Evolutionary conservation across 1,140 invertebrate genomes (phyloP).

Genomic region (Drosophila nebulosa): DNA sequence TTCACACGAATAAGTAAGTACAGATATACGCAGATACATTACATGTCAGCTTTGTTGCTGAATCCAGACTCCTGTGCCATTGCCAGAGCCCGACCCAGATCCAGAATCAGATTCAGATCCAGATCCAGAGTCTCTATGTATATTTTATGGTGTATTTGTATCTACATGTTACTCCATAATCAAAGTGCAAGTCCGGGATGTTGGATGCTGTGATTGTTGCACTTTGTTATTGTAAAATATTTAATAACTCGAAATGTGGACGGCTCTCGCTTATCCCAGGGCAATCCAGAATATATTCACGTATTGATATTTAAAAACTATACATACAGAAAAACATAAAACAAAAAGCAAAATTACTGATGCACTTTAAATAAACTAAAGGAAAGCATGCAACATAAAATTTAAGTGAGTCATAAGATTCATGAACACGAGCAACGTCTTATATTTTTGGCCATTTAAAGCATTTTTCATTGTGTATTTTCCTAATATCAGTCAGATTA

Average conservation of each 20-base stretch:
- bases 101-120: not conserved
- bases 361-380: too few relatives aligned
- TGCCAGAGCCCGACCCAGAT: not conserved
- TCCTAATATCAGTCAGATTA: too few relatives aligned
- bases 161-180: not conserved
- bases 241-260: slow-evolving; percentile 24
- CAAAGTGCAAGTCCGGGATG: not conserved
- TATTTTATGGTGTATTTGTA: slow-evolving; percentile 32
- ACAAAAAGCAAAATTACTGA: too few relatives aligned
- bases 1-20: slow-evolving; percentile 22
- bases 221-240: slow-evolving; percentile 51
- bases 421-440: too few relatives aligned
- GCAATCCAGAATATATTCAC: not conserved
- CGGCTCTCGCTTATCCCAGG: not conserved
- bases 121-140: slow-evolving; percentile 10
- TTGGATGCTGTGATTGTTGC: slow-evolving; percentile 36
- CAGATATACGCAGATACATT: slow-evolving; percentile 25
- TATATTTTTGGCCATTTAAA: too few relatives aligned
- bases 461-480: too few relatives aligned
- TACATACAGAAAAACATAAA: too few relatives aligned
- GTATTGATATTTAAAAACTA: not conserved
- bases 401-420: too few relatives aligned
- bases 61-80: slow-evolving; percentile 15
- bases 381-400: too few relatives aligned
- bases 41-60: slow-evolving; percentile 48